Evolutionary conservation across 1,140 invertebrate species (phyloP), one percentile per base, ranked within the genome.

Genomic region (Sitobion miscanthi): DNA sequence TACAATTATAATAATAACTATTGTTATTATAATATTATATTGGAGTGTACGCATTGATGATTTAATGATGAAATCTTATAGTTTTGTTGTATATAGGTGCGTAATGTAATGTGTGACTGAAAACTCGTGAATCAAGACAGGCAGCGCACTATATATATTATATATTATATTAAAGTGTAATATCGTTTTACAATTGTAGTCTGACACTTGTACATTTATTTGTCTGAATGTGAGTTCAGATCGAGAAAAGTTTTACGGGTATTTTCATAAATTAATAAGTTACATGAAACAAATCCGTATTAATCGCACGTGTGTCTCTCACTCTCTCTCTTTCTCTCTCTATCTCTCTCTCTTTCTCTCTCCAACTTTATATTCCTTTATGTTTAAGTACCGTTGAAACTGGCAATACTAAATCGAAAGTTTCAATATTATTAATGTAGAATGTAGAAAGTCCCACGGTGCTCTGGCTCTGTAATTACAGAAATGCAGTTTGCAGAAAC

Each of bases 211-310:
- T 77, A 77, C 11, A n/a, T 77, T 77, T 77, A 30, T 77, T 77
- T 77, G 62, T 77, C n/a, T 2, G n/a, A 77, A 35, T n/a, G 62
- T n/a, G n/a, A 77, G 14, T 77, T 77, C 14, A 4, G 5, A 30
- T n/a, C 2, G 14, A 77, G 62, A 5, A 77, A 77, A 35, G 30
- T 77, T 77, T 77, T n/a, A n/a, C n/a, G 4, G 14, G n/a, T 77
- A 30, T 77, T 77, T 77, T 77, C n/a, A 77, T 77, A 77, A 77
- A 77, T 77, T 14, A 77, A 77, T 77, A 77, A 77, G n/a, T 77
- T 77, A 77, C 1, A 77, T n/a, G 62, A 77, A 77, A 77, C 62
- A 77, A 77, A 77, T 77, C 62, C 62, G 62, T 77, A 77, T 77
- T 77, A 77, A 77, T 77, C 57, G 11, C 52, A n/a, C n/a, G 30